Conservation (phyloP, 2,888 invertebrate species). For the Caenorhabditis sp. region DNA sequence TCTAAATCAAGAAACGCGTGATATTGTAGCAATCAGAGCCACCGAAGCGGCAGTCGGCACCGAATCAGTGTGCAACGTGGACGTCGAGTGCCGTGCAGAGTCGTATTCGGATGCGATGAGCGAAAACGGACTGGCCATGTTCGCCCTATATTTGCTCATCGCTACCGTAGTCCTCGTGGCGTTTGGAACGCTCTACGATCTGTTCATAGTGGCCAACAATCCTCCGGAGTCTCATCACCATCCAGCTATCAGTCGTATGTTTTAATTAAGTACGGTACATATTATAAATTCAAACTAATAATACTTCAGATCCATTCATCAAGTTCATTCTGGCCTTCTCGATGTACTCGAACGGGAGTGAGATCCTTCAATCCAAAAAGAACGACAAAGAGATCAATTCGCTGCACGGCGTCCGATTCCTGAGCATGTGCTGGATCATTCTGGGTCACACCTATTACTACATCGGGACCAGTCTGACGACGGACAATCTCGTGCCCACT, state of each 20-base stretch:
- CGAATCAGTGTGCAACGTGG: conserved; percentile 75
- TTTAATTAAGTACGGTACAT: neutral
- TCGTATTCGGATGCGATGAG: conserved; percentile 69
- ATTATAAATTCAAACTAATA: neutral
- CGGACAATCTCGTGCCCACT: conserved; percentile 77
- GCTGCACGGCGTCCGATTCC: conserved; percentile 79
- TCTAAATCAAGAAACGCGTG: too few relatives aligned
- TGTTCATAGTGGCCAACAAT: conserved; percentile 69
- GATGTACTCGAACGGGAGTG: conserved; percentile 81
- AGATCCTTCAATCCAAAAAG: conserved; percentile 80
- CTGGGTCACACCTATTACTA: conserved; percentile 81
- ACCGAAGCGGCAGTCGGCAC: conserved; percentile 69
- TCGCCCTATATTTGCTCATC: conserved; percentile 70
- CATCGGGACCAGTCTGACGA: conserved; percentile 75
- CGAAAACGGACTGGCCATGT: conserved; percentile 68
- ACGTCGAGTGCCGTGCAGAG: conserved; percentile 75
- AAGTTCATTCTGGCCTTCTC: conserved; percentile 81
- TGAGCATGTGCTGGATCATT: conserved; percentile 83
- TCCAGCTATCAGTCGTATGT: conserved; percentile 32
- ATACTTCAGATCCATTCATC: conserved; percentile 63
- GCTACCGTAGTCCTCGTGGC: conserved; percentile 69
- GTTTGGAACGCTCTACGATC: conserved; percentile 77
- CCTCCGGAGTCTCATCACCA: conserved; percentile 10
- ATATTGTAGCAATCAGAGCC: conserved; percentile 73
- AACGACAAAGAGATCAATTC: conserved; percentile 63